Evolutionary conservation across 2,888 invertebrate species (phyloP), one percentile per base, ranked within the genome.

Genomic region (Parnassius smintheus): DNA sequence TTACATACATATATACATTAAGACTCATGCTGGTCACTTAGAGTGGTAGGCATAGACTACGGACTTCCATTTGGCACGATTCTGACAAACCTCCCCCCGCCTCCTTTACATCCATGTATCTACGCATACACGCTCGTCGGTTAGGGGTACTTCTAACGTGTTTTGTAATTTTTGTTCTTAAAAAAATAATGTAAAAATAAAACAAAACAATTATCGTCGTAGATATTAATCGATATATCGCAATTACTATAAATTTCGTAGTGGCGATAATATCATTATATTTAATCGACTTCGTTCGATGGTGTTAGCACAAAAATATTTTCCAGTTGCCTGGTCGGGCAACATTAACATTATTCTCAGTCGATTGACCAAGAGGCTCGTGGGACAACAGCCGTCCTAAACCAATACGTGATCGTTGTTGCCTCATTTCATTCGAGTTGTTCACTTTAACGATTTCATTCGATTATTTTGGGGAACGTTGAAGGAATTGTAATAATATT

Each of bases 341-440:
- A 42, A 42, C 56, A 35, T 11, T 50, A 42, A 18, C 12, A 42
- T 58, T 50, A 50, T 58, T 11, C 18, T 9, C 22, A 44, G 56
- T 48, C 56, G 48, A 41, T 22, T 49, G 35, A 3, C 22, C 9
- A 51, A 22, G 10, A 12, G 51, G 4, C 9, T 25, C 9, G 49
- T 11, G 13, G 48, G 18, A 35, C 9, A 10, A 22, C n/a, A 10
- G 35, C 54, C 58, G 62, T 41, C 63, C 63, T 59, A 56, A 59
- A 56, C 59, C 51, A 63, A 63, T 59, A 63, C 56, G 46, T n/a
- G 63, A 59, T 63, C 63, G 49, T 41, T 51, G 55, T 41, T 13
- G 55, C 62, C 63, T 46, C 59, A 59, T 59, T 59, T 51, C 51
- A 35, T 46, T 42, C 45, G 45, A 41, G 51, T 55, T 22, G 63